Evolutionary conservation across 2,113 vertebrate species (phyloP), one percentile per base, ranked within the genome.

Genomic region (Tautogolabrus adspersus): DNA sequence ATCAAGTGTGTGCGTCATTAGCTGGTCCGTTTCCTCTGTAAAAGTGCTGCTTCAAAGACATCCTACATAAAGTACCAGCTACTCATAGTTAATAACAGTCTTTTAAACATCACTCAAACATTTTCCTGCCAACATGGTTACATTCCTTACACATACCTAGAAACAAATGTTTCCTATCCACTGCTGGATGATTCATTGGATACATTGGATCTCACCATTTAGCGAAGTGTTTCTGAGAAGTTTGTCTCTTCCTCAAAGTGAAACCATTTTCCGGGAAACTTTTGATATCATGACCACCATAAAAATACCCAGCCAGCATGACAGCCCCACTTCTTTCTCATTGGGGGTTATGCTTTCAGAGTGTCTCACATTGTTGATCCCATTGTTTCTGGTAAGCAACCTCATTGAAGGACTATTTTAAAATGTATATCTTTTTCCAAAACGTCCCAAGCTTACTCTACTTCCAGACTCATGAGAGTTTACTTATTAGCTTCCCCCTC

Each of bases 111-210:
- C 56, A 37, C 10, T 8, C 40, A 42, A 62, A 62, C 52, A 66
- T 54, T 63, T 65, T 60, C 19, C 72, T 75, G 54, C 76, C 86
- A 49, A 86, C 77, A 16, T 9, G 37, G 10, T 78, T 66, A 10
- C 13, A 26, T 15, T 42, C 23, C 12, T 6, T 49, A 66, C 64
- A 12, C 34, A 21, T 5, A 30, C 30, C 5, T 16, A 2, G 34
- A 30, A 47, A 58, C 34, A 37, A 23, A 15, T 21, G 21, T 16
- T 61, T 47, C 19, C 26, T 16, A 21, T 55, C 54, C n/a, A 52
- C n/a, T 16, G 2, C 18, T 57, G n/a, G 11, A 22, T n/a, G n/a
- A 23, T 66, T 49, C 47, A 49, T 18, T 5, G 47, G 47, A 19
- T 49, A 19, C 18, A 7, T 49, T 6, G 15, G 47, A 49, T 49